phyloP scores from a whole-genome alignment of 2,797 vertebrate species.

The Myotis findleyi region DNA sequence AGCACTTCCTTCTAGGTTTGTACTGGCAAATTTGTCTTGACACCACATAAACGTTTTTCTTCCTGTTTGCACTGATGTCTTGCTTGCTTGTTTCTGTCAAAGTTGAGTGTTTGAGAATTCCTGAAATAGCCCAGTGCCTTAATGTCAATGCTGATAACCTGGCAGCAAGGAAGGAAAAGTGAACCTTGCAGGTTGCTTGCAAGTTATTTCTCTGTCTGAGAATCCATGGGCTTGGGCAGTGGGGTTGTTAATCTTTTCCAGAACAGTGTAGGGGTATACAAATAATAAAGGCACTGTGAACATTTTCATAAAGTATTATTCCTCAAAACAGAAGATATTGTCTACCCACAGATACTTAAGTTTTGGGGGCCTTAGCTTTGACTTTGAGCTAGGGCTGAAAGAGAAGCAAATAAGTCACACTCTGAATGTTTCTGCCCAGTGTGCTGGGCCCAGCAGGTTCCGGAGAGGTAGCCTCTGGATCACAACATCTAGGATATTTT shows the following conservation, averaged over 20 bases:
- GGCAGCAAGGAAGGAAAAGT: neutral
- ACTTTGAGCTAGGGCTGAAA: neutral
- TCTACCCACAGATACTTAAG: neutral
- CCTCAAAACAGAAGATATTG: neutral
- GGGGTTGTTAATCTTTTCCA: neutral
- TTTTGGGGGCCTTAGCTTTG: neutral
- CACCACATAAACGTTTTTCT: neutral
- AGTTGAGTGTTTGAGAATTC: neutral
- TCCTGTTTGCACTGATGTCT: constrained; percentile 30
- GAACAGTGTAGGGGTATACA: neutral
- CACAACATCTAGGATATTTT: neutral
- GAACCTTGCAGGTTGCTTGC: neutral
- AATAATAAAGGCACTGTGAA: neutral
- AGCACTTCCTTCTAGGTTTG: neutral
- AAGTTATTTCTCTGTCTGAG: neutral
- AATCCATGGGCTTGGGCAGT: neutral
- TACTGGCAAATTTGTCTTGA: constrained; percentile 28
- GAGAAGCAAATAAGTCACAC: neutral
- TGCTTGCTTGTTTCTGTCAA: constrained; percentile 57
- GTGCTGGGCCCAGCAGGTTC: neutral
- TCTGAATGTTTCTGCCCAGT: neutral
- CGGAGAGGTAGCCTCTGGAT: neutral
- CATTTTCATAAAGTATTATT: neutral
- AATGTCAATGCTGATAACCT: neutral
- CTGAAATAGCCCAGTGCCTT: constrained; percentile 6